These are phyloP conservation scores for Phocoena sinus DNA, from an alignment of 2,113 vertebrate genomes.

Conservation along the genomic window DNA sequence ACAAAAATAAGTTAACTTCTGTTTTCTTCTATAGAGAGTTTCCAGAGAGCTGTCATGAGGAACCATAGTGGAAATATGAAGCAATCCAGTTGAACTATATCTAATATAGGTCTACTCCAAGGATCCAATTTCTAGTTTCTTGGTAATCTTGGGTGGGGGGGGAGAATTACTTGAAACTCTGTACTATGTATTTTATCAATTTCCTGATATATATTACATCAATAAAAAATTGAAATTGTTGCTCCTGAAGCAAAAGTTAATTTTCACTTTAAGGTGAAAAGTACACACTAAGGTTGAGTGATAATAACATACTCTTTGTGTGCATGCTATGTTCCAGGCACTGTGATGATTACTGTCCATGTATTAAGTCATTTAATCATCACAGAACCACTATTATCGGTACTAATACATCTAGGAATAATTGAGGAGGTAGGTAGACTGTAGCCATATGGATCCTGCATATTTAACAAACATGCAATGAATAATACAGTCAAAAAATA, in stretches of 20 bases:
- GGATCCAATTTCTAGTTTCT: not conserved
- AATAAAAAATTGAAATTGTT: not conserved
- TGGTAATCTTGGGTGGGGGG: not conserved
- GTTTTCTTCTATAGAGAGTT: not conserved
- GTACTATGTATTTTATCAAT: not conserved
- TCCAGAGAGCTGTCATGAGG: not conserved
- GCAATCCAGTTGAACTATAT: not conserved
- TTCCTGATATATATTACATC: not conserved
- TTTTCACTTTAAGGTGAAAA: not conserved
- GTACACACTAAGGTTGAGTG: not conserved
- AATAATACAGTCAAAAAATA: not conserved
- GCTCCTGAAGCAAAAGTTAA: not conserved
- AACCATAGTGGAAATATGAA: not conserved
- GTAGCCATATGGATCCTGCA: not conserved
- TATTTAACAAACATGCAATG: not conserved
- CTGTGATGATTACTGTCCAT: not conserved
- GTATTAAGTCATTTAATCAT: not conserved
- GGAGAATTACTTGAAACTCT: not conserved
- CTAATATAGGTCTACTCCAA: not conserved
- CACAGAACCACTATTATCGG: not conserved
- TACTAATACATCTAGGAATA: not conserved
- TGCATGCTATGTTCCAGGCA: not conserved
- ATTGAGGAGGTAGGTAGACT: not conserved
- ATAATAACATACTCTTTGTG: not conserved
- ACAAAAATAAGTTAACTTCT: not conserved